phyloP scores from a whole-genome alignment of 53 echinoderm and acorn worm genomes.

The Patiria pectinifera region DNA sequence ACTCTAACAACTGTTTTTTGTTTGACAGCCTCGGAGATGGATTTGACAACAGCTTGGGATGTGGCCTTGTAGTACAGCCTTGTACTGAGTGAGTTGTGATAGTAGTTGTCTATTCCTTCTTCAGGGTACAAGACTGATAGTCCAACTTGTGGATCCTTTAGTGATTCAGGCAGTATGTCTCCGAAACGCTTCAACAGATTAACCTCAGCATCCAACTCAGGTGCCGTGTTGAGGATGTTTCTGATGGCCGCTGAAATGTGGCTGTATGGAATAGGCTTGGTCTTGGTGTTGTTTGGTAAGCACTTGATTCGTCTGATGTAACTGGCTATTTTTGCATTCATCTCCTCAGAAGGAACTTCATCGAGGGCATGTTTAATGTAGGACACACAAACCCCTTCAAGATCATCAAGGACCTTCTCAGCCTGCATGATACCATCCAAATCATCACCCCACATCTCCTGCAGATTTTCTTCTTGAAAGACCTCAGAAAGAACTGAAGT shows the following conservation, averaged over 20 bases:
- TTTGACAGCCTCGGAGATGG: conserved; percentile 74
- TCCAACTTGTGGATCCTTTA: conserved; percentile 72
- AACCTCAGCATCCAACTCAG: conserved; percentile 78
- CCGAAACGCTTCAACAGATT: conserved; percentile 76
- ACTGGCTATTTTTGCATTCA: conserved; percentile 3
- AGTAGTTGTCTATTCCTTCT: conserved; percentile 78
- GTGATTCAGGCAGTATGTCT: conserved; percentile 77
- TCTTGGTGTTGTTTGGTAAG: conserved; percentile 48
- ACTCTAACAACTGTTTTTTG: conserved; percentile 80
- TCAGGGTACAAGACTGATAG: conserved; percentile 66
- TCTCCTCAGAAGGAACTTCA: conserved; percentile 24
- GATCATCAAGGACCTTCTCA: conserved; percentile 61
- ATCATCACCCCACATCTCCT: conserved; percentile 54
- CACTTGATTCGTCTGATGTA: conserved; percentile 69
- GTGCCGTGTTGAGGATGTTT: conserved; percentile 63
- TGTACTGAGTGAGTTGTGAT: conserved; percentile 78
- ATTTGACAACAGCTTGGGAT: conserved; percentile 69
- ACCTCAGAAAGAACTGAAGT: conserved; percentile 72
- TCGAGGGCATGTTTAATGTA: conserved; percentile 81
- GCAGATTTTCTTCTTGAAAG: conserved; percentile 66
- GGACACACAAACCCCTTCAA: conserved; percentile 75
- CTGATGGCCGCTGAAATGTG: conserved; percentile 66
- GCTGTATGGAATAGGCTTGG: conserved; percentile 64
- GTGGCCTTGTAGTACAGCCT: conserved; percentile 78
- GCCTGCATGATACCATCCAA: conserved; percentile 67